These are phyloP conservation scores for Catharus ustulatus DNA, from an alignment of 2,797 vertebrate species.

Conservation along the genomic window DNA sequence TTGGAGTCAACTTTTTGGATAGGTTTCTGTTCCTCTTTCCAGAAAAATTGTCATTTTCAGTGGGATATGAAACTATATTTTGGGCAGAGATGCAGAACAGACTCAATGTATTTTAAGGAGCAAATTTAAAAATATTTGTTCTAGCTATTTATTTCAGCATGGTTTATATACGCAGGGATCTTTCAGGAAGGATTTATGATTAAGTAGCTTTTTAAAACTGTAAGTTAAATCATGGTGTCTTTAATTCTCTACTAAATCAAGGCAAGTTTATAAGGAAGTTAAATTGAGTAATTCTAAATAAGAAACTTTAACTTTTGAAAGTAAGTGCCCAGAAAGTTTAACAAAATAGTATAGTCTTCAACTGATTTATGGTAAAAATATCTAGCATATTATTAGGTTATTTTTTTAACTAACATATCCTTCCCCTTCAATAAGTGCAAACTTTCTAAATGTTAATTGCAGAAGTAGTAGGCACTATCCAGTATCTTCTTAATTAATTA, in stretches of 20 bases:
- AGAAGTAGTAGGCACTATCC: not conserved
- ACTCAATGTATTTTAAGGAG: not conserved
- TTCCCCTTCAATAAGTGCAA: not conserved
- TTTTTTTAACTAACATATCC: not conserved
- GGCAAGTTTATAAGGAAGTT: not conserved
- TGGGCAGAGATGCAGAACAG: not conserved
- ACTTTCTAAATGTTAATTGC: not conserved
- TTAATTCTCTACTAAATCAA: not conserved
- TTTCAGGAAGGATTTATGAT: slow-evolving; percentile 4
- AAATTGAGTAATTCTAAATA: not conserved
- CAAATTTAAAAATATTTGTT: not conserved
- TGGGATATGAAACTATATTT: not conserved
- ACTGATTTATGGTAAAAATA: not conserved
- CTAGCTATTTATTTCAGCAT: not conserved
- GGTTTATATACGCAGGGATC: not conserved
- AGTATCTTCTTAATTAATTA: not conserved
- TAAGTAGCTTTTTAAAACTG: not conserved
- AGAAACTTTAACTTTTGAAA: not conserved
- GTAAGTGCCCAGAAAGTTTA: not conserved
- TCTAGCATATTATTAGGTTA: not conserved
- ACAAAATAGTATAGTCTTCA: not conserved
- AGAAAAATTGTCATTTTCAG: not conserved
- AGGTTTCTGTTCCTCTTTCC: not conserved
- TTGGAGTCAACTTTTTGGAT: not conserved
- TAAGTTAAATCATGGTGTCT: not conserved